phyloP scores from a whole-genome alignment of 1,140 invertebrate genomes.

The Cherax quadricarinatus region DNA sequence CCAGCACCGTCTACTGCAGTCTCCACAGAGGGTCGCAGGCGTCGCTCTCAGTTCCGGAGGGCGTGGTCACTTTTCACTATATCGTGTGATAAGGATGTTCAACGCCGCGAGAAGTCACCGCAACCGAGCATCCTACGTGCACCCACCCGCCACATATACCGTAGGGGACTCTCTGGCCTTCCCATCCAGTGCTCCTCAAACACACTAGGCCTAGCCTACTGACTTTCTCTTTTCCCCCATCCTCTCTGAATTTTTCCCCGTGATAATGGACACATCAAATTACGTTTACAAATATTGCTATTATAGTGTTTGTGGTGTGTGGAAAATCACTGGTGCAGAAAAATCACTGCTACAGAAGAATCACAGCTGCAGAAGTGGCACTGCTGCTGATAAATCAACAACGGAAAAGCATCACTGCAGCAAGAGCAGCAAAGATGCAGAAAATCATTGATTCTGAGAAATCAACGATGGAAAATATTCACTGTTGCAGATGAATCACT shows the following conservation, averaged over 20 bases:
- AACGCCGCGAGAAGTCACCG: constrained; percentile 30
- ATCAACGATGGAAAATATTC: too few relatives aligned
- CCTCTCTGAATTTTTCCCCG: too few relatives aligned
- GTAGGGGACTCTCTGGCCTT: constrained; percentile 39
- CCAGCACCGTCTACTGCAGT: constrained; percentile 1
- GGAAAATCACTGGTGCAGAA: too few relatives aligned
- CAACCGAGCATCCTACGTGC: constrained; percentile 40
- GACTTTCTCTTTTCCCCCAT: not conserved
- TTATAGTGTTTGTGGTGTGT: too few relatives aligned
- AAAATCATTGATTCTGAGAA: too few relatives aligned
- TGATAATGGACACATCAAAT: not conserved
- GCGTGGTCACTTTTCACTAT: constrained; percentile 58
- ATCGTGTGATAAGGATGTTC: constrained; percentile 29
- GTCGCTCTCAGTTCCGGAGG: constrained; percentile 48
- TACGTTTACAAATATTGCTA: not conserved
- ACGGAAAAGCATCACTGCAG: too few relatives aligned
- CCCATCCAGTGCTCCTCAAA: constrained; percentile 51
- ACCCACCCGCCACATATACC: constrained; percentile 42
- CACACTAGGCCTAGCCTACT: constrained; percentile 46
- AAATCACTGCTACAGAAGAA: too few relatives aligned
- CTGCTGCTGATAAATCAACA: too few relatives aligned
- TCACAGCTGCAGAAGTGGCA: too few relatives aligned
- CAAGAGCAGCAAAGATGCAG: too few relatives aligned
- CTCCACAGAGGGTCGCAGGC: constrained; percentile 25
- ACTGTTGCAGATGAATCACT: too few relatives aligned